Evolutionary conservation across 2,888 invertebrate species (phyloP), one percentile per base, ranked within the genome.

Genomic region (Serrognathus titanus): DNA sequence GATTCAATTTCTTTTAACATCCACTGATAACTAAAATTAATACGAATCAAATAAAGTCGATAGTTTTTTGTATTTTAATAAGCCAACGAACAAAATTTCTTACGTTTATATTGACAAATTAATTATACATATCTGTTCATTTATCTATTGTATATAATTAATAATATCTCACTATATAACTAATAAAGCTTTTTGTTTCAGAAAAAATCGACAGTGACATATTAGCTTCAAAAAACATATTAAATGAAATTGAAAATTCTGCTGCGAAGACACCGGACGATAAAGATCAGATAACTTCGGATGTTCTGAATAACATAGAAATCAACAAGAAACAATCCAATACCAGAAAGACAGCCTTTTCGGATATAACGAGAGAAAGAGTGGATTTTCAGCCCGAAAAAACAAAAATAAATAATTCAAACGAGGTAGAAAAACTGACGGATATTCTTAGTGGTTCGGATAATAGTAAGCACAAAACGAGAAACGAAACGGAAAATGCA

Each of bases 191-290:
- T 31, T 31, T 31, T 43, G 43, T 70, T 66, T 41, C 66, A 75
- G 75, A 69, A 59, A 73, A 71, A 61, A 69, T 76, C 53, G 73
- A 75, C 61, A 64, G 62, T 45, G 75, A 75, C 55, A 57, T 76
- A 48, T 49, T 62, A 41, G 67, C 70, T 51, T 75, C 75, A 5
- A 72, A 70, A 59, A 66, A 68, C 59, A 62, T 76, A 6, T 57
- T 75, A 3, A 66, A 70, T 9, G 67, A 67, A 46, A 58, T 71
- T 45, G 46, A 62, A 40, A 41, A 52, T 36, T 16, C 50, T 43
- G 43, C 39, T 45, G 43, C 53, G 20, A 56, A 60, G 37, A 55
- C 53, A 58, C 7, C 38, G 20, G 45, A 41, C 20, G 7, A 46
- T 31, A 51, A 53, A 11, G 56, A 53, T 50, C 51, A 57, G 51